Evolutionary conservation across 2,113 vertebrate species (phyloP).

Genomic region (Bagarius yarrelli): DNA sequence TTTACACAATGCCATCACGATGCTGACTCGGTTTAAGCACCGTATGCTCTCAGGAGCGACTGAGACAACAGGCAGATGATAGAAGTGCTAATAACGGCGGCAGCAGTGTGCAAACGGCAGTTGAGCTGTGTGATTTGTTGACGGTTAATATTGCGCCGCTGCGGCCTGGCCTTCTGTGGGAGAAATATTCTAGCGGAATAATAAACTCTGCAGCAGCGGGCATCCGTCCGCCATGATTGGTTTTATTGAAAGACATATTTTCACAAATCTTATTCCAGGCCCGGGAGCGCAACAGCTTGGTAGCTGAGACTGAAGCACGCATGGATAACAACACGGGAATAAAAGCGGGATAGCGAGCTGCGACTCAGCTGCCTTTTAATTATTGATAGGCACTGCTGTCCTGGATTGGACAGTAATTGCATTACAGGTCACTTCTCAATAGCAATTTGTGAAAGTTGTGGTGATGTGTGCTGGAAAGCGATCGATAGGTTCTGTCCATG

Average conservation of each 20-base stretch:
- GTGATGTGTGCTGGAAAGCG: slow-evolving; percentile 72
- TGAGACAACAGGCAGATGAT: slow-evolving; percentile 47
- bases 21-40: slow-evolving; percentile 36
- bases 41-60: slow-evolving; percentile 5
- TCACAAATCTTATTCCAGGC: slow-evolving; percentile 64
- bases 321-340: slow-evolving; percentile 65
- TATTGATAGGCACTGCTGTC: slow-evolving; percentile 75
- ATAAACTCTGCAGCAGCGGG: slow-evolving; percentile 30
- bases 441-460: slow-evolving; percentile 79
- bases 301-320: slow-evolving; percentile 61
- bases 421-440: slow-evolving; percentile 83
- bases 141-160: slow-evolving; percentile 36
- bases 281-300: slow-evolving; percentile 62
- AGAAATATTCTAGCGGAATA: slow-evolving; percentile 34
- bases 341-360: slow-evolving; percentile 60
- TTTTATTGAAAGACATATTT: slow-evolving; percentile 56
- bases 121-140: slow-evolving; percentile 43
- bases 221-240: slow-evolving; percentile 58
- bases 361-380: slow-evolving; percentile 75
- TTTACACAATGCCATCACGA: slow-evolving; percentile 15
- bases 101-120: slow-evolving; percentile 32
- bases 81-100: slow-evolving; percentile 38
- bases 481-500: slow-evolving; percentile 73
- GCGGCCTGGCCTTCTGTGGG: slow-evolving; percentile 27
- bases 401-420: slow-evolving; percentile 76